Evolutionary conservation across 2,888 invertebrate species (phyloP), one percentile per base, ranked within the genome.

Genomic region (Drosophila niveifrons): DNA sequence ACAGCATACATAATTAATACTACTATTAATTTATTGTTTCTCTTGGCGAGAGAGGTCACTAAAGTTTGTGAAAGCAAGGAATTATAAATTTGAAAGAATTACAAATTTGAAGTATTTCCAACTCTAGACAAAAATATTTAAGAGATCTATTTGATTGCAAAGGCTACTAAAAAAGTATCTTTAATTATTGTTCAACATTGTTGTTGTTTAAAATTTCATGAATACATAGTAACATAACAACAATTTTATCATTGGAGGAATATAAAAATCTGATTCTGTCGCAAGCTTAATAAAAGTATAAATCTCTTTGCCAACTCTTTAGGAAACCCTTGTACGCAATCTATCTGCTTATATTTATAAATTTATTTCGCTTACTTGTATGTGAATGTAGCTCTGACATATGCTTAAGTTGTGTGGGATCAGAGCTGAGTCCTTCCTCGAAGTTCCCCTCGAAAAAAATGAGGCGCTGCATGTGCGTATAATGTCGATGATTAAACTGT

Each of bases 401-500:
- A 41, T 59, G 43, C 23, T 36, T 15, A 36, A 36, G 23, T 28
- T 15, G 39, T 29, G 29, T 56, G 39, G 13, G 10, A 39, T 17
- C n/a, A 9, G 11, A 39, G 29, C n/a, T 9, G 11, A 46, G 18
- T n/a, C 17, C 11, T 28, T 29, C 3, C 10, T 29, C 28, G 15
- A 13, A 15, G 7, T 23, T 23, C 23, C 23, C 23, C 23, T 23
- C 23, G 9, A 9, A n/a, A 31, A 55, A 18, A 43, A 15, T 8
- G 15, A n/a, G 18, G 1, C 18, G 28, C 15, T 18, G 51, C 46
- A 34, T 63, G 67, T 61, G 67, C 61, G 65, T 75, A 72, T 78
- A 87, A 87, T 84, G 81, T 69, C 71, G 65, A 84, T 89, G 83
- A 83, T 84, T 83, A 89, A 83, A 78, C 88, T 89, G 83, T 75